Conservation (phyloP, 2,113 vertebrate species). For the Eudyptes chrysolophus region DNA sequence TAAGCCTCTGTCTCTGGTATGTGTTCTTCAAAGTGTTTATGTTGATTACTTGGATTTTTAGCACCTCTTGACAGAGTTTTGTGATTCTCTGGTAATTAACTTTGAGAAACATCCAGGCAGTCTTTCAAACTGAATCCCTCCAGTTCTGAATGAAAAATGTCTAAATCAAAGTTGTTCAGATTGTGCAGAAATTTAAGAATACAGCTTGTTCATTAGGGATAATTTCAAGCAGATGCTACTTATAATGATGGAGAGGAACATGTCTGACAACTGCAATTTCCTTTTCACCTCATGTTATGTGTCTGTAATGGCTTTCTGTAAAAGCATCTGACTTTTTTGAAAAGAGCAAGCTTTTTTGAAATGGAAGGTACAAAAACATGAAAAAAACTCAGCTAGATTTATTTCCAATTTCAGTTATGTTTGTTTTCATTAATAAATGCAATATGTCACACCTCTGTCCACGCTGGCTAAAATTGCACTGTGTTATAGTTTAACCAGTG, state of each 20-base stretch:
- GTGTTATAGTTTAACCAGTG: fast-evolving
- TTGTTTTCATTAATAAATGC: background rate
- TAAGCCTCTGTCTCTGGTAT: background rate
- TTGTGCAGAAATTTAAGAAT: background rate
- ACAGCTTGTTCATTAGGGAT: background rate
- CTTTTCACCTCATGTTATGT: background rate
- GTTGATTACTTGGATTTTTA: constrained; percentile 15
- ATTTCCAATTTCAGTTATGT: background rate
- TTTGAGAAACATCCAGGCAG: background rate
- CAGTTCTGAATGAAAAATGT: background rate
- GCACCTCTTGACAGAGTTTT: background rate
- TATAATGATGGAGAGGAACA: background rate
- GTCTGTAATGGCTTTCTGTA: constrained; percentile 5
- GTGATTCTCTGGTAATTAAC: constrained; percentile 20
- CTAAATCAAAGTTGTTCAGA: background rate
- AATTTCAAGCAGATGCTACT: constrained; percentile 2
- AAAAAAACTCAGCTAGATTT: background rate
- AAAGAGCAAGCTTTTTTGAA: background rate
- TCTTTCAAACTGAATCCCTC: background rate
- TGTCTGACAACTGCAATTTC: background rate
- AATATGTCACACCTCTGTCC: background rate
- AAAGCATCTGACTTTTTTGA: background rate
- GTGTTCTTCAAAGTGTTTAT: constrained; percentile 1
- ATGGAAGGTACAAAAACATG: background rate
- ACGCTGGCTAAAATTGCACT: background rate